Evolutionary conservation across 1,140 invertebrate species (phyloP), one percentile per base, ranked within the genome.

Genomic region (Drosophila parvula): DNA sequence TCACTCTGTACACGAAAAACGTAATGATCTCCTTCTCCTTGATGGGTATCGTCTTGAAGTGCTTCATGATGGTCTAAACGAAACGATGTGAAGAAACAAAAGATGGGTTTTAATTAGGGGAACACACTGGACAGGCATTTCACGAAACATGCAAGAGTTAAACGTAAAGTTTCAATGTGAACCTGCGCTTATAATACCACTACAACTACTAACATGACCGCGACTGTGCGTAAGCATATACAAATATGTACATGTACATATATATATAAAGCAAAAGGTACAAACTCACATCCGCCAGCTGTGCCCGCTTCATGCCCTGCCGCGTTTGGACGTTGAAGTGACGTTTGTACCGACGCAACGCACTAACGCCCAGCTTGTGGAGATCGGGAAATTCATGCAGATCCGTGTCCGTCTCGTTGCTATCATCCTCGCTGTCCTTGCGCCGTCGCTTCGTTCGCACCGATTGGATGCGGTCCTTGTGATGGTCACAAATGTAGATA

Each of bases 1-100:
- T 99, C 0, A 99, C 97, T 92, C 97, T 98, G 90, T 98, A 99
- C 78, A 99, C 97, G 91, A 99, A 99, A 90, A 96, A 98, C n/a
- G 98, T 98, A 14, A 98, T 93, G 28, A 97, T 96, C 92, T 99
- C 98, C 91, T 98, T 99, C 92, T 99, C 98, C 81, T 96, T 95
- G 2, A 99, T 97, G 41, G 96, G 97, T 90, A 99, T 97, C 53
- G 97, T 96, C 92, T 97, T 97, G 92, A 99, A 99, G 93, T 99
- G 98, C 90, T 98, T 97, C 93, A 97, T 96, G 30, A 99, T 94
- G 34, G 95, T 95, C 97, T 98, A 94, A 57, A 32, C 12, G 18
- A 12, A 22, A 16, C 22, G 8, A 59, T 2, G 11, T 10, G 2
- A 12, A 27, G 18, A 22, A 47, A 32, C 4, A 14, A 53, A 53